Conservation (phyloP, 2,888 invertebrate genomes). For the Hesperia comma region DNA sequence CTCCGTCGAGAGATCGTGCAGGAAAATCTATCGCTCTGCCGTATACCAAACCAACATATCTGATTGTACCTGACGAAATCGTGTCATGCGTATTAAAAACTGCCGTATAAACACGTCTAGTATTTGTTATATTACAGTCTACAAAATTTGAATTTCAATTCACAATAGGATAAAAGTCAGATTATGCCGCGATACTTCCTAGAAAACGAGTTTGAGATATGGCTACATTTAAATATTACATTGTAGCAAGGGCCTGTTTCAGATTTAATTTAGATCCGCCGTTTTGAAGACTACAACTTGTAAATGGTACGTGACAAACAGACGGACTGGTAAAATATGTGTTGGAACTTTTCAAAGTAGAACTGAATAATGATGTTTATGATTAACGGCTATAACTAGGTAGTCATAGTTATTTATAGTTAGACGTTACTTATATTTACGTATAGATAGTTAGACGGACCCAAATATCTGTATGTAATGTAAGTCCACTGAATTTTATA, state of each 20-base stretch:
- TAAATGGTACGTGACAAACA: constrained; percentile 19
- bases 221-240: constrained; percentile 35
- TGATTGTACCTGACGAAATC: constrained; percentile 62
- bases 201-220: constrained; percentile 42
- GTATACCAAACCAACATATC: constrained; percentile 49
- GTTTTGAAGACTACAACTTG: constrained; percentile 20
- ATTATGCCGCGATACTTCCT: constrained; percentile 42
- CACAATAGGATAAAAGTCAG: constrained; percentile 45
- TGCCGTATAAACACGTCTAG: constrained; percentile 27
- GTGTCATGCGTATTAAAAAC: constrained; percentile 67
- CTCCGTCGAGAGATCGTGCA: constrained; percentile 62
- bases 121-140: constrained; percentile 34
- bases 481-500: no score
- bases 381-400: no score
- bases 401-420: no score
- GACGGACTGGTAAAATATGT: neutral
- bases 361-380: no score
- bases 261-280: constrained; percentile 36
- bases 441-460: no score
- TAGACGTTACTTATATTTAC: no score
- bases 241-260: constrained; percentile 27
- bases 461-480: no score
- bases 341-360: neutral
- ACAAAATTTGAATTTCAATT: constrained; percentile 46
- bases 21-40: constrained; percentile 58